A percentile compares a stretch with the other conserved stretches of the same genome.
Evolutionary conservation across 1,140 invertebrate species (phyloP).

Genomic region (Apis dorsata): DNA sequence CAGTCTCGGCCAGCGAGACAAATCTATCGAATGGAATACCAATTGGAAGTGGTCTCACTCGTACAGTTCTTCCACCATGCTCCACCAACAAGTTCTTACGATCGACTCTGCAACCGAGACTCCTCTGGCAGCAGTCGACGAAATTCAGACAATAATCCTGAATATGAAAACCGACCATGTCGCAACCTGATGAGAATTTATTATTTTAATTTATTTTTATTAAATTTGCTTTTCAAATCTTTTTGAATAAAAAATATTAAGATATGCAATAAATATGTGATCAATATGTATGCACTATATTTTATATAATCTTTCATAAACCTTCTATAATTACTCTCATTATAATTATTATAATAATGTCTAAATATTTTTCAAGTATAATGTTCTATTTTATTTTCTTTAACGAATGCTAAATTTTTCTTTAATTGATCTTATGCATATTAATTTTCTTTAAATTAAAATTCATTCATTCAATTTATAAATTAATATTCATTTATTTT

Average conservation of each 20-base stretch:
- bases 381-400: background rate
- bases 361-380: too few relatives aligned
- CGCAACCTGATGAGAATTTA: slow-evolving; percentile 84
- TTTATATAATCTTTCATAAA: background rate
- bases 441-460: background rate
- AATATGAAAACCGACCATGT: slow-evolving; percentile 95
- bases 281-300: too few relatives aligned
- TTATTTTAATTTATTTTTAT: too few relatives aligned
- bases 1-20: slow-evolving; percentile 88
- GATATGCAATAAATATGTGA: background rate
- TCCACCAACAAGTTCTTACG: slow-evolving; percentile 92
- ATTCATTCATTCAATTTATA: background rate
- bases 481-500: background rate
- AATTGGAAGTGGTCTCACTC: slow-evolving; percentile 90
- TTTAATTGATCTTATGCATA: too few relatives aligned
- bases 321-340: too few relatives aligned
- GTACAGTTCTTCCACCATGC: slow-evolving; percentile 90
- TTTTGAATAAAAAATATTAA: too few relatives aligned
- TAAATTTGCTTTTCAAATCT: background rate
- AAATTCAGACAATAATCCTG: slow-evolving; percentile 95
- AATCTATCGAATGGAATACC: slow-evolving; percentile 94
- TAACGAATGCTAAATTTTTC: background rate
- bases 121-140: slow-evolving; percentile 93
- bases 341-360: too few relatives aligned
- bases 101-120: slow-evolving; percentile 92